Evolutionary conservation across 2,113 vertebrate genomes (phyloP), one percentile per base, ranked within the genome.

Genomic region (Phylloscopus trochilus): DNA sequence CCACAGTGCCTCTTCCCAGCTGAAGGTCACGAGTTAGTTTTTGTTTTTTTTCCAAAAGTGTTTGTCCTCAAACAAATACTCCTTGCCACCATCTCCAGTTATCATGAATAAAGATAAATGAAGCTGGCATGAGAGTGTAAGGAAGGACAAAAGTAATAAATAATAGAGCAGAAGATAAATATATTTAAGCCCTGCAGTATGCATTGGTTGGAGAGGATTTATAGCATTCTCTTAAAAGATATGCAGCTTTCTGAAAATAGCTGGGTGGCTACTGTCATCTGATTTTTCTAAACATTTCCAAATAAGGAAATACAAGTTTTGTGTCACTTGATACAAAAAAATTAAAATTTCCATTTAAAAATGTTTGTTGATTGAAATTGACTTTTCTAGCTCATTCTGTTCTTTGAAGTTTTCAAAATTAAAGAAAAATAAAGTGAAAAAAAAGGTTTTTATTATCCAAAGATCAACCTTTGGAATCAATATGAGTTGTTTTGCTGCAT

Each of bases 101-200:
- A 82, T 64, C 64, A 52, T 82, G 66, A 87, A 69, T 87, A 92
- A 77, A 92, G 52, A 70, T 66, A 94, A 84, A 83, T 58, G 24
- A 73, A 96, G 66, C 30, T 93, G 83, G 66, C 78, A 66, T 73
- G 63, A 62, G 37, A 93, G 53, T 76, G 51, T 83, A 84, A 90
- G 74, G 62, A 89, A 89, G 67, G 76, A 79, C 33, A 75, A 90
- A 91, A 89, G 87, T 68, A 89, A 92, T 82, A 95, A 95, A 95
- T 89, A 94, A 92, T 77, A 64, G n/a, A 94, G 53, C 16, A 89
- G 83, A 89, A 90, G 93, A 94, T 94, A 92, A 95, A 95, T 87
- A 85, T 68, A 89, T 84, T 78, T 82, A 89, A 93, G 68, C 16
- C 2, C 49, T 76, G 49, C 74, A 86, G 56, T n/a, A 72, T 72